Evolutionary conservation across 2,113 vertebrate species (phyloP).

Genomic region (Eupsittula cactorum): DNA sequence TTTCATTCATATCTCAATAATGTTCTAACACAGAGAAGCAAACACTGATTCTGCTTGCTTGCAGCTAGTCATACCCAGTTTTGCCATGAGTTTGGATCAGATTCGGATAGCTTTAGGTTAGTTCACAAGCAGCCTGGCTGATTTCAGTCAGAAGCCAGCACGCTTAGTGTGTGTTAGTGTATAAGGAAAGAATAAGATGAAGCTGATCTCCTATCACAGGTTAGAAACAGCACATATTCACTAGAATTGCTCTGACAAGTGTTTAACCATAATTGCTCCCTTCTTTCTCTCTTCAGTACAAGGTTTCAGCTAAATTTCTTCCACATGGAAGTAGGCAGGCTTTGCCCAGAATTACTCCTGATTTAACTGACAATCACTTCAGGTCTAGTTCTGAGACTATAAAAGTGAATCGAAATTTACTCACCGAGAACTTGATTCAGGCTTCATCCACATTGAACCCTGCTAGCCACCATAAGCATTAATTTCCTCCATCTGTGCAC

Average conservation of each 20-base stretch:
- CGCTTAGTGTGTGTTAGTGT: background rate
- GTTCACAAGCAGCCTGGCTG: background rate
- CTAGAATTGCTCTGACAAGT: background rate
- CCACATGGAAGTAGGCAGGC: background rate
- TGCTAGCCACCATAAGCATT: background rate
- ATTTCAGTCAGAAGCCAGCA: background rate
- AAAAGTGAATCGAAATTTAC: background rate
- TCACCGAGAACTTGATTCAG: background rate
- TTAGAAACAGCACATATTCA: background rate
- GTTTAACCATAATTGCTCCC: background rate
- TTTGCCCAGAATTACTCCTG: background rate
- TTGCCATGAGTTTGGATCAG: background rate
- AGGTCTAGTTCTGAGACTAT: background rate
- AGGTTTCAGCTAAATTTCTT: background rate
- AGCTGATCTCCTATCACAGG: background rate
- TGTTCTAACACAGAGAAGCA: rapidly evolving
- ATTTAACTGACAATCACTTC: background rate
- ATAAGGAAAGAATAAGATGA: background rate
- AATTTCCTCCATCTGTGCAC: background rate
- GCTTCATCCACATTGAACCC: background rate
- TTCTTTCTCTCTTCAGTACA: background rate
- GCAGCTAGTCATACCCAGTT: background rate
- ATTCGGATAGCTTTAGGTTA: background rate
- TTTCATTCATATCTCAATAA: background rate
- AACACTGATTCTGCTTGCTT: background rate